These are phyloP conservation scores for Melanostoma scalare DNA, from an alignment of 2,888 invertebrate genomes.

Conservation along the genomic window DNA sequence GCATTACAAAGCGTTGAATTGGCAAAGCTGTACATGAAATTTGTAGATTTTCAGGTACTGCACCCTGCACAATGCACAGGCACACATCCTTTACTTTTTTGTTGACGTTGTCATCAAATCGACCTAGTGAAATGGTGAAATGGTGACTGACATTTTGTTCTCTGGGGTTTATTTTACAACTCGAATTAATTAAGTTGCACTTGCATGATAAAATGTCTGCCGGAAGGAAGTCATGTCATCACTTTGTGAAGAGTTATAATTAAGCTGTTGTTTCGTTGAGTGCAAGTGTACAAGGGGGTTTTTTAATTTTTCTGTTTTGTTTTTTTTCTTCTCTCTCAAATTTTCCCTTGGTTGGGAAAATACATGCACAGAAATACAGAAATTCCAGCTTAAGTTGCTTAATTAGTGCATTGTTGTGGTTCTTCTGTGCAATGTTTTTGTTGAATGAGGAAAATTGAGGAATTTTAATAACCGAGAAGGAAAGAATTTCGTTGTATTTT, in stretches of 20 bases:
- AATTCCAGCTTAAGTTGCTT: constrained; percentile 37
- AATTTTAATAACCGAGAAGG: constrained; percentile 7
- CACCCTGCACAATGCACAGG: neutral
- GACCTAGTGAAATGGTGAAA: neutral
- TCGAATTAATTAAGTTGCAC: constrained; percentile 51
- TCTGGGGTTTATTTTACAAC: constrained; percentile 37
- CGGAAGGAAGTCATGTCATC: constrained; percentile 28
- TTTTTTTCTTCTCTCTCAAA: constrained; percentile 15
- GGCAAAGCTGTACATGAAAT: constrained; percentile 16
- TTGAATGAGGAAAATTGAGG: constrained; percentile 9
- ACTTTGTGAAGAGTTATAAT: constrained; percentile 46
- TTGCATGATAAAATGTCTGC: constrained; percentile 20
- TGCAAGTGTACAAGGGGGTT: neutral
- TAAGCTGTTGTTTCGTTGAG: constrained; percentile 28
- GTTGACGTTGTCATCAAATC: neutral
- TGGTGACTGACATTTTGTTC: constrained; percentile 24
- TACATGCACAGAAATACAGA: neutral
- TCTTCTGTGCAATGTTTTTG: constrained; percentile 1
- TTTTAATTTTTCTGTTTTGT: neutral
- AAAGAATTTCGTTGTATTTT: constrained; percentile 12
- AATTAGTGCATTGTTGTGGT: constrained; percentile 33
- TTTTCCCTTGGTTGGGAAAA: constrained; percentile 18
- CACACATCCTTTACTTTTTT: constrained; percentile 1
- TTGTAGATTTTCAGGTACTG: constrained; percentile 14
- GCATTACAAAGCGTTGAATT: constrained; percentile 31